A percentile compares a stretch with the other conserved stretches of the same genome.
Conservation (phyloP, 2,888 invertebrate species). For the Pterostichus niger region DNA sequence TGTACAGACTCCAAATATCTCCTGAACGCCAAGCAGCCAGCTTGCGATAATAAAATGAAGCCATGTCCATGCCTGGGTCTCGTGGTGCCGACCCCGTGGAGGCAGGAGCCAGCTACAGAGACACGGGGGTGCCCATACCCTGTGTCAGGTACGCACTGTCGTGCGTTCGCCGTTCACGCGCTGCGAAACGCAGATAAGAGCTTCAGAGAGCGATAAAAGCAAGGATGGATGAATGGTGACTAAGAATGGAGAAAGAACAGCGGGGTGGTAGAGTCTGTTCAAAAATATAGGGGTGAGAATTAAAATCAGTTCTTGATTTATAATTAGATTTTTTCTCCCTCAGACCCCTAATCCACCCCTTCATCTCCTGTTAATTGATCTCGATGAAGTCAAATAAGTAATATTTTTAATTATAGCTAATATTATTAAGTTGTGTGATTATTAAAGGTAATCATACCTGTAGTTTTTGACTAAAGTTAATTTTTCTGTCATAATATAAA, state of each 20-base stretch:
- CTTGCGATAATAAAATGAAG: slow-evolving; percentile 54
- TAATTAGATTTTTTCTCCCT: too few species aligned
- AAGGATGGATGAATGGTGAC: slow-evolving; percentile 38
- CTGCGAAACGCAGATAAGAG: slow-evolving; percentile 45
- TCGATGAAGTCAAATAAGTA: too few species aligned
- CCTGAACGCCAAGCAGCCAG: too few species aligned
- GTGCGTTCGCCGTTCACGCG: background rate
- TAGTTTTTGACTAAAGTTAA: too few species aligned
- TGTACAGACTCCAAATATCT: background rate
- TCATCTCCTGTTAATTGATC: too few species aligned
- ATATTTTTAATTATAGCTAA: too few species aligned
- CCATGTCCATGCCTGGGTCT: slow-evolving; percentile 10
- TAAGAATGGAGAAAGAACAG: slow-evolving; percentile 25
- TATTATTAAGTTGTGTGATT: too few species aligned
- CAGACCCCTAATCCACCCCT: too few species aligned
- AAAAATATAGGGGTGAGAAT: background rate
- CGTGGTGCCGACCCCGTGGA: background rate
- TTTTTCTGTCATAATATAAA: too few species aligned
- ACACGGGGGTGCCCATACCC: background rate
- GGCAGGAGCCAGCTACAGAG: background rate
- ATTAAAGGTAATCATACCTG: too few species aligned
- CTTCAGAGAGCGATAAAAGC: slow-evolving; percentile 37
- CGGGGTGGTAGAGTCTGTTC: slow-evolving; percentile 11
- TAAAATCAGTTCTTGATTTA: background rate
- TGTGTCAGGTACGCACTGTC: background rate